Evolutionary conservation across 2,797 vertebrate species (phyloP).

Genomic region (Triplophysa yarkandensis): DNA sequence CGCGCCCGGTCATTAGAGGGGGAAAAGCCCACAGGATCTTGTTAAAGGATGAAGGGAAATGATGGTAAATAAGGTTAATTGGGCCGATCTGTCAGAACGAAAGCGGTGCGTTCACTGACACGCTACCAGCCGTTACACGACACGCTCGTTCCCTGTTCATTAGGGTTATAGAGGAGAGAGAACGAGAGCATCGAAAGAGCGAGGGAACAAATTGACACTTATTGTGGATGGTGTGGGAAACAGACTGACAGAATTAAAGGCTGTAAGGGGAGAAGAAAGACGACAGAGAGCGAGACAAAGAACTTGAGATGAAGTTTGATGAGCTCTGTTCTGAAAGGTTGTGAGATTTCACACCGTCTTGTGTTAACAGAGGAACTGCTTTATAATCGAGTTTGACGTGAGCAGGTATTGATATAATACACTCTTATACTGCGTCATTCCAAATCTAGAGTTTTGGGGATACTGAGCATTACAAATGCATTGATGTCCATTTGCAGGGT

Average conservation of each 20-base stretch:
- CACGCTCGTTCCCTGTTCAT: slow-evolving; percentile 63
- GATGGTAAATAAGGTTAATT: slow-evolving; percentile 85
- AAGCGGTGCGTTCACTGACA: slow-evolving; percentile 73
- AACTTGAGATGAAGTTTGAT: not conserved
- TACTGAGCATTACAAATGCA: too few relatives aligned
- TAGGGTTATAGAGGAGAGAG: slow-evolving; percentile 58
- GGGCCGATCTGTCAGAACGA: slow-evolving; percentile 77
- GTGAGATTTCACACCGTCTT: not conserved
- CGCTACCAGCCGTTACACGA: slow-evolving; percentile 57
- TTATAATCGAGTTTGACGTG: not conserved
- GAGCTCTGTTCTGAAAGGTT: not conserved
- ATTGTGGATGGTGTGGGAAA: slow-evolving; percentile 23
- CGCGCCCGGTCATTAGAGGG: slow-evolving; percentile 69
- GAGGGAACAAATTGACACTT: slow-evolving; percentile 34
- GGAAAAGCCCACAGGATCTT: slow-evolving; percentile 79
- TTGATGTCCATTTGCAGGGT: too few relatives aligned
- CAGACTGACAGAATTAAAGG: slow-evolving; percentile 38
- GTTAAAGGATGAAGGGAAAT: slow-evolving; percentile 73
- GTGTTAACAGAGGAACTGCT: not conserved
- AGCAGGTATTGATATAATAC: not conserved
- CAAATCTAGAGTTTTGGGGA: too few relatives aligned
- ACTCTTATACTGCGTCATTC: too few relatives aligned
- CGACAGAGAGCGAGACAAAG: not conserved
- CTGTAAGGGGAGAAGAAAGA: slow-evolving; percentile 6
- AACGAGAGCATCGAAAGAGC: not conserved